Evolutionary conservation across 2,113 vertebrate genomes (phyloP).

Genomic region (Sebastes schlegelii): DNA sequence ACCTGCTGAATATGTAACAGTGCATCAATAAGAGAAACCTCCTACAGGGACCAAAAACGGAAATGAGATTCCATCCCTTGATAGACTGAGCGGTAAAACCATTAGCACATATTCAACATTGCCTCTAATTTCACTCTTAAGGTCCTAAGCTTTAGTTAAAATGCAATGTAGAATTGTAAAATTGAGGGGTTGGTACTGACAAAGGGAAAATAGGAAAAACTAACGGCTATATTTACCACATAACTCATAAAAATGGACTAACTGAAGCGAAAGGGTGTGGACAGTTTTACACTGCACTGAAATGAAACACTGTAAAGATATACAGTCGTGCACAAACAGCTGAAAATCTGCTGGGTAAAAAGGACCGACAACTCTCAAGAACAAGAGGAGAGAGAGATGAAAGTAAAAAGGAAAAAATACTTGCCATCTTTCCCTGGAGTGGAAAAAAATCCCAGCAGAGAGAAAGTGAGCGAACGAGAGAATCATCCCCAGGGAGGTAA

Average conservation of each 20-base stretch:
- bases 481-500: constrained; percentile 69
- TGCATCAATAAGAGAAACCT: background rate
- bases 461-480: constrained; percentile 67
- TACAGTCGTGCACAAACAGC: constrained; percentile 5
- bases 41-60: background rate
- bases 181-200: background rate
- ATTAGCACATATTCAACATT: background rate
- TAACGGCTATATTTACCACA: background rate
- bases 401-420: constrained; percentile 74
- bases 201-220: background rate
- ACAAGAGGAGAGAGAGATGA: constrained; percentile 60
- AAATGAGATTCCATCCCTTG: constrained; percentile 21
- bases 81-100: constrained; percentile 7
- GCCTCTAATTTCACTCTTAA: background rate
- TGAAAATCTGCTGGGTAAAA: constrained; percentile 46
- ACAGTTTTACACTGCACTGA: background rate
- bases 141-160: background rate
- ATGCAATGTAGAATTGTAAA: background rate
- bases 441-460: constrained; percentile 82
- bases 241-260: constrained; percentile 1
- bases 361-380: constrained; percentile 29
- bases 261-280: background rate
- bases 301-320: background rate
- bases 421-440: constrained; percentile 84
- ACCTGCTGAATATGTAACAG: constrained; percentile 39